These are phyloP conservation scores for Eupithecia subfuscata DNA, from an alignment of 2,888 invertebrate species.

Conservation along the genomic window DNA sequence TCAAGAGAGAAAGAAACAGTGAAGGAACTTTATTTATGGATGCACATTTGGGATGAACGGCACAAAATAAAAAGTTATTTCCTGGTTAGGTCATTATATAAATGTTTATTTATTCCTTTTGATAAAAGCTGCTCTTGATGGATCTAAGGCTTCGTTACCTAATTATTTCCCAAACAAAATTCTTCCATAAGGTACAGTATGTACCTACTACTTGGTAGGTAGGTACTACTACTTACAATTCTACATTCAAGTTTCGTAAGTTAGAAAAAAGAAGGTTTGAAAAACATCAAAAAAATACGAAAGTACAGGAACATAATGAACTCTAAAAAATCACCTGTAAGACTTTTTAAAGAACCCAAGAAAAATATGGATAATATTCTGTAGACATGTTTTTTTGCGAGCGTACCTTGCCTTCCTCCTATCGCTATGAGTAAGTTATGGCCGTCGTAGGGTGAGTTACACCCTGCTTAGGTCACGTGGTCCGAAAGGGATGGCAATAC, in stretches of 20 bases:
- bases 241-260: background rate
- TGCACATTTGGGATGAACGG: constrained; percentile 82
- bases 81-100: constrained; percentile 70
- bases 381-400: constrained; percentile 73
- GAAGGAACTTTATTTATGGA: constrained; percentile 81
- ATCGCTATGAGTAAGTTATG: constrained; percentile 84
- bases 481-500: constrained; percentile 69
- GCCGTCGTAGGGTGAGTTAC: constrained; percentile 84
- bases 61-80: constrained; percentile 77
- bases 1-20: constrained; percentile 68
- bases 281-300: background rate
- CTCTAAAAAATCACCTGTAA: background rate
- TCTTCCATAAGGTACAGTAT: background rate
- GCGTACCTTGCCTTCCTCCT: constrained; percentile 83
- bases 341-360: background rate
- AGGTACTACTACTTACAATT: background rate
- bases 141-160: background rate
- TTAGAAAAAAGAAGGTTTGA: background rate
- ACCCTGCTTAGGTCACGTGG: constrained; percentile 85
- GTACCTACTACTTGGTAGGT: too few species aligned
- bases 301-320: background rate
- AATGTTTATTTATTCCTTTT: constrained; percentile 49
- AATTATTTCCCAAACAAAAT: background rate
- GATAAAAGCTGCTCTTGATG: constrained; percentile 2
- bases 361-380: constrained; percentile 55